phyloP scores from a whole-genome alignment of 2,888 invertebrate species.

The Hirtodrosophila alboralis region DNA sequence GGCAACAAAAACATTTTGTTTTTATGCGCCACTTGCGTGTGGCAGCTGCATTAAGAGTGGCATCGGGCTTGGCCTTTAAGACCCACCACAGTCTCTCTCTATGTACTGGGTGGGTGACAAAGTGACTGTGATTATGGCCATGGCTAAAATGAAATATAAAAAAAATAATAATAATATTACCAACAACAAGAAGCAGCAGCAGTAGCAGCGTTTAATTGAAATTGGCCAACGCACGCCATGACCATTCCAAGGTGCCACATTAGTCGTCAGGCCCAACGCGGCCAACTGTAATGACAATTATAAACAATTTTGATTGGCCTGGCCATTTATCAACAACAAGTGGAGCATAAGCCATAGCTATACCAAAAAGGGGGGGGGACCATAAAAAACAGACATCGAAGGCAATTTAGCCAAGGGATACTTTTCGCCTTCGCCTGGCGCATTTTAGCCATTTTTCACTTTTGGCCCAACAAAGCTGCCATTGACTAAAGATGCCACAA shows the following conservation, averaged over 20 bases:
- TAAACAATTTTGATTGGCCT: slow-evolving; percentile 75
- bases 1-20: slow-evolving; percentile 67
- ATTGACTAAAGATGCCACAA: slow-evolving; percentile 42
- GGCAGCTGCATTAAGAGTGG: slow-evolving; percentile 71
- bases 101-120: slow-evolving; percentile 74
- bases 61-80: slow-evolving; percentile 32
- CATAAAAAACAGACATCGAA: slow-evolving; percentile 73
- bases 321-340: slow-evolving; percentile 62
- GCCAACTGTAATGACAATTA: slow-evolving; percentile 64
- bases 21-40: slow-evolving; percentile 74
- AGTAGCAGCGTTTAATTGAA: slow-evolving; percentile 68
- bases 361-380: slow-evolving; percentile 2
- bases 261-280: slow-evolving; percentile 73
- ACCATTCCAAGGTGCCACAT: slow-evolving; percentile 77
- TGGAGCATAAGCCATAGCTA: slow-evolving; percentile 19
- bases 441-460: slow-evolving; percentile 57
- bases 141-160: slow-evolving; percentile 21
- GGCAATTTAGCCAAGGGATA: slow-evolving; percentile 38
- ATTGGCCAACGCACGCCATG: slow-evolving; percentile 77
- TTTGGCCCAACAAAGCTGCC: slow-evolving; percentile 37
- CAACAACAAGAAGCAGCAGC: neutral
- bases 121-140: slow-evolving; percentile 74
- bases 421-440: slow-evolving; percentile 5
- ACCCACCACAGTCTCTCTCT: slow-evolving; percentile 40
- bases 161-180: neutral